Percentiles rank a stretch among this genome's conserved stretches.
Evolutionary conservation across 2,113 vertebrate genomes (phyloP).

Genomic region (Amblyornis subalaris): DNA sequence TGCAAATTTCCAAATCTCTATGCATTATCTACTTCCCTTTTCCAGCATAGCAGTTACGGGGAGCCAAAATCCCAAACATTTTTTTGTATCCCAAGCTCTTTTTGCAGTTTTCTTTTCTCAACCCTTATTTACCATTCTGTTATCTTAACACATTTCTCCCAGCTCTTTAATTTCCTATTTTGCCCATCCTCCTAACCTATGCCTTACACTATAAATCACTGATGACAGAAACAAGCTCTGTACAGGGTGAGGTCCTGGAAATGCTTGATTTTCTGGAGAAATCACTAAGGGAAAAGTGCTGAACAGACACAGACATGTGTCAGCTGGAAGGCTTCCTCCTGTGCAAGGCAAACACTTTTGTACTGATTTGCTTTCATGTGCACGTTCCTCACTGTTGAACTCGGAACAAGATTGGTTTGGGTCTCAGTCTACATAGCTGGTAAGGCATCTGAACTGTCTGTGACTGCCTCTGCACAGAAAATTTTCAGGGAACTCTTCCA

Average conservation of each 20-base stretch:
- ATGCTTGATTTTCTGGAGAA: neutral
- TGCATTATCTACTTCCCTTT: neutral
- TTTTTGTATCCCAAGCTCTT: neutral
- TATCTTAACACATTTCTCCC: neutral
- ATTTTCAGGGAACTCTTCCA: neutral
- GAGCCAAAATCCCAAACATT: neutral
- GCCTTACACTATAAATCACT: neutral
- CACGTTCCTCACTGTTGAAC: neutral
- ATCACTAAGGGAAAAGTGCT: neutral
- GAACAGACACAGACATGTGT: neutral
- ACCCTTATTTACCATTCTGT: neutral
- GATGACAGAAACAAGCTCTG: neutral
- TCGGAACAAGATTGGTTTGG: neutral
- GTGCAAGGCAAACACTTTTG: neutral
- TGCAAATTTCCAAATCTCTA: neutral
- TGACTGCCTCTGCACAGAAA: neutral
- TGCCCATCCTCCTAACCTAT: neutral
- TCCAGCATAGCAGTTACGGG: neutral
- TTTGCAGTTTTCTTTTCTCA: neutral
- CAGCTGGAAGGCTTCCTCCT: neutral
- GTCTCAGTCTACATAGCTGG: neutral
- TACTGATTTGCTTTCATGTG: neutral
- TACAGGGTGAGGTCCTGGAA: neutral
- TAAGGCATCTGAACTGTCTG: neutral
- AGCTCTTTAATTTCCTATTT: neutral